Base-by-base conservation (phyloP, 2,888 invertebrate species). In the Druceiella hillmani region DNA sequence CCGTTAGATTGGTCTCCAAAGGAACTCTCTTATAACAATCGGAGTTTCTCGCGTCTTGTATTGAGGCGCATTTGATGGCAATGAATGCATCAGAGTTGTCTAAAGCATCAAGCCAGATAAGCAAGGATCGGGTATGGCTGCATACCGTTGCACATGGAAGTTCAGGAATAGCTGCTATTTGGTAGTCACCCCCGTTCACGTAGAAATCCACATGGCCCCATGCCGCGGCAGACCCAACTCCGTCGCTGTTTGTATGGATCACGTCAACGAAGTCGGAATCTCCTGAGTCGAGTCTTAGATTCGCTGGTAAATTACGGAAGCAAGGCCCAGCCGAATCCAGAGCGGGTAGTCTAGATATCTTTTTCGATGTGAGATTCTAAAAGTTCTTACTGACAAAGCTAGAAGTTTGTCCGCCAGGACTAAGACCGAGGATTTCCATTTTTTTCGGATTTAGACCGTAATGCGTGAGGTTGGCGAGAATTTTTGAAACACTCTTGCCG, bases 141-240 rank as follows among this genome's bases (percentile, higher is more conserved):
- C 70, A 70, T 2, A 63, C 64, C 0, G 58, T 51, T 0, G 64
- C 58, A 36, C 69, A 70, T 2, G 64, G 63, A 20, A 61, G 64
- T 2, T 61, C 40, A 3, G 46, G 54, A 1, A 67, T 47, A 20
- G 68, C 65, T 0, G 66, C 58, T 1, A 69, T 68, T 44, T 70
- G 69, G 46, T 55, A 69, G 41, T 70, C 70, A 1, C 69, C 70
- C 0, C 70, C 70, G 26, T 70, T 70, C 2, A 69, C 54, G 41
- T 66, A 70, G 13, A 66, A 57, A 36, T 70, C 68, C 0, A 69
- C 59, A 36, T 70, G 69, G 0, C 70, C 70, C 67, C 69, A 66
- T 0, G 50, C 54, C 1, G 58, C 47, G 1, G 68, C 66, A 67
- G 70, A 69, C 1, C 70, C 70, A 12, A 58, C 69, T 0, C 63